Percentiles rank a stretch among this genome's conserved stretches.
Conservation (phyloP, 2,888 invertebrate genomes). For the Apotomis betuletana region DNA sequence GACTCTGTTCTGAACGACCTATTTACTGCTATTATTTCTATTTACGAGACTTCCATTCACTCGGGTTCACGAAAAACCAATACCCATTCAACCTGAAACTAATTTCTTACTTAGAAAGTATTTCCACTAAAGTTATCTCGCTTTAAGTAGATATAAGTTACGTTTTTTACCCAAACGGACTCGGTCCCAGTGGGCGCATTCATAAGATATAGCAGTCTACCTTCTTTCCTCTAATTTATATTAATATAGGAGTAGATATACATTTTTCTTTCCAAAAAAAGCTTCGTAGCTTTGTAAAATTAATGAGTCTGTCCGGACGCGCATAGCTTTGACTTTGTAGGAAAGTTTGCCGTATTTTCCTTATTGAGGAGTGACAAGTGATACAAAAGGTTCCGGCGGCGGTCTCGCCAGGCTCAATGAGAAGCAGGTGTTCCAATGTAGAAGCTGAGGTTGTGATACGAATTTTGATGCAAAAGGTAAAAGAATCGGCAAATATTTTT, state of each 20-base stretch:
- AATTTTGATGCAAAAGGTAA: background rate
- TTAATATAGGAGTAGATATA: conserved; percentile 30
- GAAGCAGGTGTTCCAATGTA: conserved; percentile 19
- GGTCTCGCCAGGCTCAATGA: conserved; percentile 7
- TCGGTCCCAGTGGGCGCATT: conserved; percentile 25
- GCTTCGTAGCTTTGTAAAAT: conserved; percentile 32
- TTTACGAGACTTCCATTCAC: conserved; percentile 24
- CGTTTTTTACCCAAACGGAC: conserved; percentile 8
- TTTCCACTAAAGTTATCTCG: conserved; percentile 21
- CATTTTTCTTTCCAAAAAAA: conserved; percentile 31
- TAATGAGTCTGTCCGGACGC: conserved; percentile 23
- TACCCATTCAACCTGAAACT: conserved; percentile 25
- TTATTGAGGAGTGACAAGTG: conserved; percentile 26
- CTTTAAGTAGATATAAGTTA: conserved; percentile 21
- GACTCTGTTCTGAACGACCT: conserved; percentile 12
- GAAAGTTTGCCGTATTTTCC: conserved; percentile 23
- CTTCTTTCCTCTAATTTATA: conserved; percentile 34
- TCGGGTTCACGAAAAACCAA: conserved; percentile 26
- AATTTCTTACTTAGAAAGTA: conserved; percentile 24
- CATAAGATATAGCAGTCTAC: conserved; percentile 30
- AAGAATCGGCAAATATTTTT: too few species aligned
- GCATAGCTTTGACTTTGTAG: conserved; percentile 13
- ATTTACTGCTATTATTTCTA: conserved; percentile 24
- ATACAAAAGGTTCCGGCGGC: conserved; percentile 19
- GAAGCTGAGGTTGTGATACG: background rate